Conservation (phyloP, 1,140 invertebrate species). For the Olivierus martensii region DNA sequence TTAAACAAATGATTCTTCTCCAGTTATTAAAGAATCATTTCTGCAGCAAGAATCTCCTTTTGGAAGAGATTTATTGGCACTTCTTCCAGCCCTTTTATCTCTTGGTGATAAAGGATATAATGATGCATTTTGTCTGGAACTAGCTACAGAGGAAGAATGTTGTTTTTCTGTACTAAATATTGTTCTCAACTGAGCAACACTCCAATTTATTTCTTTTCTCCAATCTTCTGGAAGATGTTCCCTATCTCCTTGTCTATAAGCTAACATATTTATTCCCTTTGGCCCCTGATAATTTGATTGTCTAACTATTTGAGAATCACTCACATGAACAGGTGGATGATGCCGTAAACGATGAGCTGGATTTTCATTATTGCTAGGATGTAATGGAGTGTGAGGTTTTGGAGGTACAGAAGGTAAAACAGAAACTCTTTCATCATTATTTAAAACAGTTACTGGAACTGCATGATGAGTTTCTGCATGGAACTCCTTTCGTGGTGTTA, state of each 20-base stretch:
- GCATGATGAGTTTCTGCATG: conserved; percentile 19
- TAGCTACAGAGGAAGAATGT: neutral
- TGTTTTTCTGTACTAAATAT: conserved; percentile 23
- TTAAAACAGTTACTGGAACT: conserved; percentile 15
- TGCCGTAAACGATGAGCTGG: conserved; percentile 4
- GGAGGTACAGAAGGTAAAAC: conserved; percentile 1
- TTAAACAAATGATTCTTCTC: no score
- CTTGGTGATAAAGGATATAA: no score
- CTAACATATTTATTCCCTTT: conserved; percentile 8
- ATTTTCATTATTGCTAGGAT: conserved; percentile 4
- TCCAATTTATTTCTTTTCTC: conserved; percentile 30
- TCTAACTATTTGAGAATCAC: conserved; percentile 5
- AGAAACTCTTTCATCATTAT: conserved; percentile 4
- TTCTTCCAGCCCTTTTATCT: no score
- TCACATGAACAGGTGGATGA: conserved; percentile 15
- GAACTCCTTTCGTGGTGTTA: no score
- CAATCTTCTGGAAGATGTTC: conserved; percentile 18
- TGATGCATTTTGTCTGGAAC: no score
- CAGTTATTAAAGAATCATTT: no score
- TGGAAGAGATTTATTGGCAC: no score
- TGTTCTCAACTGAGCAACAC: conserved; percentile 29
- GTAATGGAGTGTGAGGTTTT: conserved; percentile 7
- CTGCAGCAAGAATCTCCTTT: no score
- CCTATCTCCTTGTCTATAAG: conserved; percentile 1
- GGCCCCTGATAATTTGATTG: conserved; percentile 2